Conservation (phyloP, 2,797 vertebrate genomes). For the Tenualosa ilisha region DNA sequence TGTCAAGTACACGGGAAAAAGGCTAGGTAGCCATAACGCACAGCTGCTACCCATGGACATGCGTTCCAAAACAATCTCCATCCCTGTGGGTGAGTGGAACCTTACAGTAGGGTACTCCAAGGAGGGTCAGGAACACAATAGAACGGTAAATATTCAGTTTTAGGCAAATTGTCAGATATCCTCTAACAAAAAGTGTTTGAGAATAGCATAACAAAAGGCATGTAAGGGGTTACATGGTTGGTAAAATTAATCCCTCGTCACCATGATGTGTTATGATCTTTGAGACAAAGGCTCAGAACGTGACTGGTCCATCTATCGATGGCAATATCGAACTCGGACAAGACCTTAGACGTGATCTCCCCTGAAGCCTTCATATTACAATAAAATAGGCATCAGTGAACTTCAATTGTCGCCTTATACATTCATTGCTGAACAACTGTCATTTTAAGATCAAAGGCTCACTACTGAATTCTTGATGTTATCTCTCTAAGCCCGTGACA, state of each 20-base stretch:
- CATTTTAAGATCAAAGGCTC: neutral
- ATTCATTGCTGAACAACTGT: neutral
- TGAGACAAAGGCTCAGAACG: conserved; percentile 7
- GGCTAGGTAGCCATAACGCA: neutral
- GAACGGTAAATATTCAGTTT: no score
- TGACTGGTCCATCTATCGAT: neutral
- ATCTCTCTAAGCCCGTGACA: neutral
- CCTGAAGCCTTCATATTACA: neutral
- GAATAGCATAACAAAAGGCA: neutral
- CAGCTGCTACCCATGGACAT: neutral
- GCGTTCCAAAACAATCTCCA: neutral
- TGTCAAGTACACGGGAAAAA: neutral
- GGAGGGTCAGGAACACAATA: neutral
- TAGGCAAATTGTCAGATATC: neutral
- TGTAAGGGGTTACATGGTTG: neutral
- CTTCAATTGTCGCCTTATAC: neutral
- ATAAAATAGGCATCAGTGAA: neutral
- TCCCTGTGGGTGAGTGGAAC: neutral
- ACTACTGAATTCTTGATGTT: neutral
- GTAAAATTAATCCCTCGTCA: neutral
- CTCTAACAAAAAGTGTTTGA: neutral
- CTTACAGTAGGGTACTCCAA: neutral
- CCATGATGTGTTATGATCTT: neutral
- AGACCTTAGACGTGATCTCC: neutral
- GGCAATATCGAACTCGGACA: neutral